Percentiles rank a stretch among this genome's conserved stretches.
phyloP scores from a whole-genome alignment of 2,888 invertebrate species.

The Cheiracanthium punctorium region DNA sequence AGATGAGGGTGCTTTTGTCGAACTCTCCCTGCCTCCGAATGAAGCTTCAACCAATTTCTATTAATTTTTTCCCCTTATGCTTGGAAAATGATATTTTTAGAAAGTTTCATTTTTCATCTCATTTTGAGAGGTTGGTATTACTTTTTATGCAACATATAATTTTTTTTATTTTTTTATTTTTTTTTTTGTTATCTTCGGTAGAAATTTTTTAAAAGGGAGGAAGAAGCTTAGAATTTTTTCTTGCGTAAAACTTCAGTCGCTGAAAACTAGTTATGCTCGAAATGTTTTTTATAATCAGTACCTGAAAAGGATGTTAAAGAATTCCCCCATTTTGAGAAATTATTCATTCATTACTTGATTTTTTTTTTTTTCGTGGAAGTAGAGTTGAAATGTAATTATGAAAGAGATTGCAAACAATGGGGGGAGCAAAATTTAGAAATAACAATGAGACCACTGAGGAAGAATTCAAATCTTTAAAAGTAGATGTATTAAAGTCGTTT shows the following conservation, averaged over 20 bases:
- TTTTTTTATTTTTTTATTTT: constrained; percentile 18
- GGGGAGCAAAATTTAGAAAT: no score
- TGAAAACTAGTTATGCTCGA: constrained; percentile 34
- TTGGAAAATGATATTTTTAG: constrained; percentile 51
- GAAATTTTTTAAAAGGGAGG: constrained; percentile 1
- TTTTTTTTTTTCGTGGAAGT: no score
- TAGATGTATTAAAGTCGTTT: no score
- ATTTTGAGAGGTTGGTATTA: constrained; percentile 16
- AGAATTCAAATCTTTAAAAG: no score
- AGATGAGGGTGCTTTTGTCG: not conserved
- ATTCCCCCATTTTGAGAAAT: no score
- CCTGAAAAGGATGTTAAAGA: no score
- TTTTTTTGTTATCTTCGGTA: not conserved
- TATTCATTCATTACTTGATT: no score
- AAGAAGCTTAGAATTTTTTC: no score
- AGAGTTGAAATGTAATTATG: no score
- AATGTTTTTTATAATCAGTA: constrained; percentile 1
- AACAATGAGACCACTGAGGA: no score
- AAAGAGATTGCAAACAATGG: no score
- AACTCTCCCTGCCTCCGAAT: not conserved
- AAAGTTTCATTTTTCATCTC: constrained; percentile 54
- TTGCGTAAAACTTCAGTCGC: constrained; percentile 25
- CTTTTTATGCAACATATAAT: no score
- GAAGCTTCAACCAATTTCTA: constrained; percentile 1
- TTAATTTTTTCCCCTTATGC: constrained; percentile 30